Percentiles rank a stretch among this genome's conserved stretches.
Conservation (phyloP, 2,113 vertebrate species). For the Aegotheles bennettii region DNA sequence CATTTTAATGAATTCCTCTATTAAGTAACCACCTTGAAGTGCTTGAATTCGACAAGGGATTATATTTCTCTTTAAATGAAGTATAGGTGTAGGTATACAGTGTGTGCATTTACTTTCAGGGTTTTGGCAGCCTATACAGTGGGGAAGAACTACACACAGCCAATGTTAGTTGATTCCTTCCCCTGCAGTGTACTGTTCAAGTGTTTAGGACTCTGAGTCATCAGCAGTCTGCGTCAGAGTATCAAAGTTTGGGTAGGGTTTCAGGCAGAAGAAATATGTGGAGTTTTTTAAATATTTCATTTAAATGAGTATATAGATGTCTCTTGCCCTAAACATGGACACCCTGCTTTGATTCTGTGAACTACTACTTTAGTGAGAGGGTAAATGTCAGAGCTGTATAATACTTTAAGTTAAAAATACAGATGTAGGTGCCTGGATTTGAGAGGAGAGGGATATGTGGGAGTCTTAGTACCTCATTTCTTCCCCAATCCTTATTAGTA, state of each 20-base stretch:
- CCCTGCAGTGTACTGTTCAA: not conserved
- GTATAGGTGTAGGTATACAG: not conserved
- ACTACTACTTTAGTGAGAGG: not conserved
- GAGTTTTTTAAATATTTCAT: not conserved
- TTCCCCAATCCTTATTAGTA: not conserved
- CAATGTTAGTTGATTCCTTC: not conserved
- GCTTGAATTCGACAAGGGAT: not conserved
- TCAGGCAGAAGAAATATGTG: not conserved
- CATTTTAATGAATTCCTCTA: not conserved
- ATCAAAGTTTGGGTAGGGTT: not conserved
- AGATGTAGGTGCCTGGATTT: not conserved
- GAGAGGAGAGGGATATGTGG: not conserved
- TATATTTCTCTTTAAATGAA: slow-evolving; percentile 7
- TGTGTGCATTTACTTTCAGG: not conserved
- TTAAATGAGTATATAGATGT: not conserved
- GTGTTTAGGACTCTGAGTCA: not conserved
- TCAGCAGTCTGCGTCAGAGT: not conserved
- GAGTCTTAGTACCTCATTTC: not conserved
- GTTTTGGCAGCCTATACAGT: not conserved
- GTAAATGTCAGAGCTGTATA: not conserved
- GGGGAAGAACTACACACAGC: not conserved
- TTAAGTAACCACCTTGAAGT: not conserved
- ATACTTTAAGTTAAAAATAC: not conserved
- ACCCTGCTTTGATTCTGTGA: not conserved
- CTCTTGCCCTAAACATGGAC: not conserved